phyloP scores from a whole-genome alignment of 2,113 vertebrate genomes.

The Pterocles burchelli region DNA sequence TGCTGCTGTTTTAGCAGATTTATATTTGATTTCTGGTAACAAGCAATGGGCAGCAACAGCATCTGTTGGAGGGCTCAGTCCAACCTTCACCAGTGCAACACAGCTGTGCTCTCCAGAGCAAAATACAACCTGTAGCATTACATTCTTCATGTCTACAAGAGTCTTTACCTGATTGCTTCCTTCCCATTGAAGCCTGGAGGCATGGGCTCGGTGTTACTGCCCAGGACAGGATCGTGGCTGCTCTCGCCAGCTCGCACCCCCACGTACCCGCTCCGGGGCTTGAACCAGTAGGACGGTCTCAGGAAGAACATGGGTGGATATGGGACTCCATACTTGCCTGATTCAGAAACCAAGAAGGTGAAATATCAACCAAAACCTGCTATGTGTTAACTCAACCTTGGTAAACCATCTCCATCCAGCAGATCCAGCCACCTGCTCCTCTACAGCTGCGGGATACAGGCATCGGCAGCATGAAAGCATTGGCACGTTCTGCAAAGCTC shows the following conservation, averaged over 20 bases:
- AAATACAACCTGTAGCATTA: rapidly evolving
- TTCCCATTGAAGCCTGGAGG: slow-evolving; percentile 85
- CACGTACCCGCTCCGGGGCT: background rate
- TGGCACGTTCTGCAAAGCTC: background rate
- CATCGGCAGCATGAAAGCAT: rapidly evolving
- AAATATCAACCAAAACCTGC: background rate
- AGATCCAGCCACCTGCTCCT: rapidly evolving
- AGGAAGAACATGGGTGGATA: slow-evolving; percentile 83
- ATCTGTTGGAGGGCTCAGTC: rapidly evolving
- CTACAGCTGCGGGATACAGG: rapidly evolving
- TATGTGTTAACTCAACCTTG: rapidly evolving
- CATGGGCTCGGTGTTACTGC: slow-evolving; percentile 76
- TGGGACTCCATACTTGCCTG: slow-evolving; percentile 82
- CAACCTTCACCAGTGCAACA: rapidly evolving
- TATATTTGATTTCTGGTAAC: background rate
- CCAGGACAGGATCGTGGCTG: slow-evolving; percentile 34
- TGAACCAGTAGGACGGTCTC: slow-evolving; percentile 83
- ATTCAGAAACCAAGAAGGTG: background rate
- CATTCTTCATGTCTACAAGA: rapidly evolving
- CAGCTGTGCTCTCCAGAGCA: background rate
- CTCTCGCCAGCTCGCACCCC: slow-evolving; percentile 60
- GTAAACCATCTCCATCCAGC: too few relatives aligned
- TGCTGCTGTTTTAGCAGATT: background rate
- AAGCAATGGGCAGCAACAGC: background rate
- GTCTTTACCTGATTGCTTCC: slow-evolving; percentile 87